Evolutionary conservation across 35 echinoderm and acorn worm genomes (phyloP).

Genomic region (Apostichopus japonicus): DNA sequence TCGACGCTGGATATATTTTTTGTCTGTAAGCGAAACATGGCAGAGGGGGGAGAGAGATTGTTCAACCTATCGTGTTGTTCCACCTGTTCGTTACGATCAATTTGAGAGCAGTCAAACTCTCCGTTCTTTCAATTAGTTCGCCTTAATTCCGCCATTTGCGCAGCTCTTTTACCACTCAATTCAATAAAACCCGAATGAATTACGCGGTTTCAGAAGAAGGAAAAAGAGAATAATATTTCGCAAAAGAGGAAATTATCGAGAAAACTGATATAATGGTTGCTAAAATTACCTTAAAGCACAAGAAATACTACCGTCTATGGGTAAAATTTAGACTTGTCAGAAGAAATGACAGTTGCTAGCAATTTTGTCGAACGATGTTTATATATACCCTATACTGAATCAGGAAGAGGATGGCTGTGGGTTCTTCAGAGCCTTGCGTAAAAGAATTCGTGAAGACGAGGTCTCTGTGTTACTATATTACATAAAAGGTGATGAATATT

Average conservation of each 20-base stretch:
- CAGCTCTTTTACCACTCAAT: slow-evolving; percentile 34
- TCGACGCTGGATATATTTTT: not conserved
- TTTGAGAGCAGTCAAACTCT: slow-evolving; percentile 50
- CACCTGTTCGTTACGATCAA: slow-evolving; percentile 67
- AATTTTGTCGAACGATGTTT: too few relatives aligned
- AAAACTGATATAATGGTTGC: slow-evolving; percentile 51
- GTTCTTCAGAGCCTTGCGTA: too few relatives aligned
- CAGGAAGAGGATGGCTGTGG: too few relatives aligned
- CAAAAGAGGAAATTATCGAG: slow-evolving; percentile 53
- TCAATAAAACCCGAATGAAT: slow-evolving; percentile 50
- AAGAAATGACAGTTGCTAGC: too few relatives aligned
- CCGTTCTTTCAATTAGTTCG: slow-evolving; percentile 47
- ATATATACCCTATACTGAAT: too few relatives aligned
- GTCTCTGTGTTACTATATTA: too few relatives aligned
- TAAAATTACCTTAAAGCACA: slow-evolving; percentile 42
- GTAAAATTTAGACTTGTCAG: too few relatives aligned
- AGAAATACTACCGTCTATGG: not conserved
- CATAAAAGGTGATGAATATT: too few relatives aligned
- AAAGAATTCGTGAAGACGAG: too few relatives aligned
- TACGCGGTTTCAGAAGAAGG: slow-evolving; percentile 6
- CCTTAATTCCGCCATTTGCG: slow-evolving; percentile 53
- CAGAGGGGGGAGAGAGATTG: not conserved
- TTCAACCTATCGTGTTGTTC: slow-evolving; percentile 34
- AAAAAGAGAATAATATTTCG: slow-evolving; percentile 50
- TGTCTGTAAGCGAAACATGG: not conserved